A percentile compares a stretch with the other conserved stretches of the same genome.
phyloP scores from a whole-genome alignment of 2,797 vertebrate species.

The Lates japonicus region DNA sequence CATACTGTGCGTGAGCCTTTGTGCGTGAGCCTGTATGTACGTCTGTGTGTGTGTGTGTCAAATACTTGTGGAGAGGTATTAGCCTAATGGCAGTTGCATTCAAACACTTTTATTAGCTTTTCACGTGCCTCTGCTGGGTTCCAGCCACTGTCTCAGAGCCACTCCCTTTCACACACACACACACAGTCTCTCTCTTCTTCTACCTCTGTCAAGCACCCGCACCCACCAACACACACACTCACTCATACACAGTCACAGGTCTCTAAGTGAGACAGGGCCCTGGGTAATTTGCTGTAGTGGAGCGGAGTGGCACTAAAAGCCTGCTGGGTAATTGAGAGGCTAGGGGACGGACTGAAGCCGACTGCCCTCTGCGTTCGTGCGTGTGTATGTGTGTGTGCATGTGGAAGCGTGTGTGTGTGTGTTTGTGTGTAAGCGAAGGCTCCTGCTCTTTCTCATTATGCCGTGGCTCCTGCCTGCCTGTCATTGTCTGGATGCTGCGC shows the following conservation, averaged over 20 bases:
- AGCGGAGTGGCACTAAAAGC: constrained; percentile 94
- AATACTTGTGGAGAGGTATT: constrained; percentile 84
- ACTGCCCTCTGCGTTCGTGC: constrained; percentile 77
- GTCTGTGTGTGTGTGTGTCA: constrained; percentile 37
- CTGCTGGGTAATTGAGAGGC: constrained; percentile 97
- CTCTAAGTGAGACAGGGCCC: constrained; percentile 92
- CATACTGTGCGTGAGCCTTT: constrained; percentile 30
- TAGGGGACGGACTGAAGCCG: constrained; percentile 86
- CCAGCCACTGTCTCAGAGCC: constrained; percentile 71
- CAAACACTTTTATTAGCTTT: constrained; percentile 92
- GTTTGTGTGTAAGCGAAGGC: constrained; percentile 72
- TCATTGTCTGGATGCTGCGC: constrained; percentile 85
- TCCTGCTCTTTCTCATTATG: constrained; percentile 93
- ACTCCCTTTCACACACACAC: constrained; percentile 55
- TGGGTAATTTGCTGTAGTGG: constrained; percentile 97
- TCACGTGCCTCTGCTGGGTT: constrained; percentile 83
- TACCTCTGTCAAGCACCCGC: constrained; percentile 72
- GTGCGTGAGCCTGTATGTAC: constrained; percentile 12
- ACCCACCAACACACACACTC: constrained; percentile 55
- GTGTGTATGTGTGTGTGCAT: constrained; percentile 65
- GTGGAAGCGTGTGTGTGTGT: constrained; percentile 43
- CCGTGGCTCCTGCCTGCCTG: constrained; percentile 88
- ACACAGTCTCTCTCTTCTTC: constrained; percentile 21
- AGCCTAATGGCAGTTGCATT: constrained; percentile 89
- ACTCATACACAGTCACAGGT: constrained; percentile 77